Evolutionary conservation across 2,113 vertebrate species (phyloP).

Genomic region (Ursus arctos): DNA sequence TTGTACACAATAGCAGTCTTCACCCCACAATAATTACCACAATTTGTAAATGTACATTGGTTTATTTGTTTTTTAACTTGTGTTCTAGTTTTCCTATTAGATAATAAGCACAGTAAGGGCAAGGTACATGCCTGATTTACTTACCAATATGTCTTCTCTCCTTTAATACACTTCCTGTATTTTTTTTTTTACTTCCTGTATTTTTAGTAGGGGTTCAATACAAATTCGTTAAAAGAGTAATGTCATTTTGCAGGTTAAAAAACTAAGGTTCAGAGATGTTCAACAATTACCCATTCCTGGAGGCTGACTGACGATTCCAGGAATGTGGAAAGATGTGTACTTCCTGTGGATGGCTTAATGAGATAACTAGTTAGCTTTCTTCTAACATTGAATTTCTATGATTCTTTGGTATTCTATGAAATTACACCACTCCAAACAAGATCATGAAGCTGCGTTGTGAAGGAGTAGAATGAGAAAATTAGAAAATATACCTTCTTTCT

Average conservation of each 20-base stretch:
- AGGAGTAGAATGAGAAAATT: background rate
- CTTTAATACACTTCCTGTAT: accelerated
- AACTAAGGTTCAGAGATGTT: background rate
- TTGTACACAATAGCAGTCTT: background rate
- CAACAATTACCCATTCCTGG: background rate
- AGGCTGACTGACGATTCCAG: background rate
- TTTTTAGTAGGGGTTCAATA: background rate
- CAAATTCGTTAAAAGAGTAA: background rate
- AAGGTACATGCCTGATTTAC: background rate
- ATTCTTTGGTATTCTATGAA: background rate
- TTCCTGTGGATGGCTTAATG: background rate
- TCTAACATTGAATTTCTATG: background rate
- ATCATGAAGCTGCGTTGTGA: background rate
- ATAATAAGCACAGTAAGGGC: background rate
- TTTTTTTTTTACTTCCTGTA: background rate
- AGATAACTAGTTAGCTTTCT: background rate
- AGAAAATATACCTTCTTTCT: background rate
- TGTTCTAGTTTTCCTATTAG: background rate
- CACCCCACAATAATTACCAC: background rate
- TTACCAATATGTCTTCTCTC: background rate
- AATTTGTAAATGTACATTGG: background rate
- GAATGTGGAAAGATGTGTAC: background rate
- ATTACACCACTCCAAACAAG: background rate
- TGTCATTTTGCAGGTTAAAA: background rate
- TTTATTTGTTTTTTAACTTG: background rate